Percentiles rank a stretch among this genome's conserved stretches.
These are phyloP conservation scores for Sicus ferrugineus DNA, from an alignment of 2,888 invertebrate genomes.

Conservation along the genomic window DNA sequence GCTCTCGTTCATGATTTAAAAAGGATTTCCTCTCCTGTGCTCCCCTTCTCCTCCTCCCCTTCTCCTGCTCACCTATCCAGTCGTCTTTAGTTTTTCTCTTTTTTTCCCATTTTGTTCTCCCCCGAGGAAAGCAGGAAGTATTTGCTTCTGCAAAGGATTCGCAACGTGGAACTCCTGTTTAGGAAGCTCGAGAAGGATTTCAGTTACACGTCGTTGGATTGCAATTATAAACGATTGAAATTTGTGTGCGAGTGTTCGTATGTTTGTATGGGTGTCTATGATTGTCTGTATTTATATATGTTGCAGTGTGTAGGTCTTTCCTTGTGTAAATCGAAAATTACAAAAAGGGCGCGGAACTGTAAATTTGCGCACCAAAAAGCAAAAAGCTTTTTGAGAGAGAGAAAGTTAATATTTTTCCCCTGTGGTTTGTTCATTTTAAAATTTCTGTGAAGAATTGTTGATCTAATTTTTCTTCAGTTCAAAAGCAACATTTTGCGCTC, in stretches of 20 bases:
- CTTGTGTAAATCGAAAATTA: not conserved
- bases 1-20: slow-evolving; percentile 19
- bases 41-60: slow-evolving; percentile 38
- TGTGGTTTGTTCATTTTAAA: not conserved
- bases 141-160: not conserved
- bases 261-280: no score
- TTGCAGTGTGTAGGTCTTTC: no score
- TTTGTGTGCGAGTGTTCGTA: not conserved
- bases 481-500: not conserved
- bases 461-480: not conserved
- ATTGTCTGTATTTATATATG: no score
- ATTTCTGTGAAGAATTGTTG: not conserved
- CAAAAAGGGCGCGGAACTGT: not conserved
- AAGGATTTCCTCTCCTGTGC: not conserved
- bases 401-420: not conserved
- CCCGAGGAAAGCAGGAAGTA: no score
- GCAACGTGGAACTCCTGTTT: slow-evolving; percentile 14
- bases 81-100: no score
- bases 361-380: slow-evolving; percentile 4
- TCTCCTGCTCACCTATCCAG: no score
- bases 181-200: slow-evolving; percentile 30
- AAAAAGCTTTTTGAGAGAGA: not conserved
- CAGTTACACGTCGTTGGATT: slow-evolving; percentile 21
- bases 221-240: slow-evolving; percentile 35
- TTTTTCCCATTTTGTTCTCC: not conserved